Conservation (phyloP, 1,140 invertebrate species). For the Bombus fervidus region DNA sequence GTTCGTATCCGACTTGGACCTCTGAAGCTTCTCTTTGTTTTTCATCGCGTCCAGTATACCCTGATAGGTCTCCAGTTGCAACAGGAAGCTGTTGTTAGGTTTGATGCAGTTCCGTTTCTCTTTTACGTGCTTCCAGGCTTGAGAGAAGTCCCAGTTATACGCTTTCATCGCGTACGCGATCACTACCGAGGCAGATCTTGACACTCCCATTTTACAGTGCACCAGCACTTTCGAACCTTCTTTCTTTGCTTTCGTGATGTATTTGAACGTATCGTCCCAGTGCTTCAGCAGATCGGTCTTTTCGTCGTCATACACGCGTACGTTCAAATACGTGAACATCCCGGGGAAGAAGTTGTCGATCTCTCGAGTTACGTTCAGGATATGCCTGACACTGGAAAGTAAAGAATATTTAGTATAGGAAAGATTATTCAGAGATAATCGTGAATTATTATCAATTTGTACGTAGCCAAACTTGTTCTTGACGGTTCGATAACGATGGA, state of each 20-base stretch:
- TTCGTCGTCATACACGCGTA: slow-evolving; percentile 98
- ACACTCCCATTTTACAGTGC: slow-evolving; percentile 99
- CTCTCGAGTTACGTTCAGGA: slow-evolving; percentile 98
- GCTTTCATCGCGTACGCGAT: slow-evolving; percentile 99
- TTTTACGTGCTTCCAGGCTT: slow-evolving; percentile 95
- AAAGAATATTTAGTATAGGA: not conserved
- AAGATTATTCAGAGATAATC: too few relatives aligned
- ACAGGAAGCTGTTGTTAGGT: slow-evolving; percentile 96
- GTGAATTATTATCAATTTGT: too few relatives aligned
- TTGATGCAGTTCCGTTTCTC: slow-evolving; percentile 95
- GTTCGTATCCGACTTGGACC: slow-evolving; percentile 96
- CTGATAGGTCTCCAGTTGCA: slow-evolving; percentile 97
- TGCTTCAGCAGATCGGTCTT: slow-evolving; percentile 97
- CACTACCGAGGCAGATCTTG: slow-evolving; percentile 97
- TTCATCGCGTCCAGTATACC: slow-evolving; percentile 98
- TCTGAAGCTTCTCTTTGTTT: slow-evolving; percentile 94
- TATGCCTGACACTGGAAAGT: slow-evolving; percentile 92
- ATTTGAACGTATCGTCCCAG: slow-evolving; percentile 98
- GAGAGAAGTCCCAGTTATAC: slow-evolving; percentile 95
- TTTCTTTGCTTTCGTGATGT: slow-evolving; percentile 95
- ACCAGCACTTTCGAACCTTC: slow-evolving; percentile 96
- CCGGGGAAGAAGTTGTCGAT: slow-evolving; percentile 99
- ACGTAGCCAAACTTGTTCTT: too few relatives aligned
- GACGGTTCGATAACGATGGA: too few relatives aligned
- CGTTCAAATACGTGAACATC: slow-evolving; percentile 97